These are phyloP conservation scores for Gadopsis marmoratus DNA, from an alignment of 2,797 vertebrate species.

Conservation along the genomic window DNA sequence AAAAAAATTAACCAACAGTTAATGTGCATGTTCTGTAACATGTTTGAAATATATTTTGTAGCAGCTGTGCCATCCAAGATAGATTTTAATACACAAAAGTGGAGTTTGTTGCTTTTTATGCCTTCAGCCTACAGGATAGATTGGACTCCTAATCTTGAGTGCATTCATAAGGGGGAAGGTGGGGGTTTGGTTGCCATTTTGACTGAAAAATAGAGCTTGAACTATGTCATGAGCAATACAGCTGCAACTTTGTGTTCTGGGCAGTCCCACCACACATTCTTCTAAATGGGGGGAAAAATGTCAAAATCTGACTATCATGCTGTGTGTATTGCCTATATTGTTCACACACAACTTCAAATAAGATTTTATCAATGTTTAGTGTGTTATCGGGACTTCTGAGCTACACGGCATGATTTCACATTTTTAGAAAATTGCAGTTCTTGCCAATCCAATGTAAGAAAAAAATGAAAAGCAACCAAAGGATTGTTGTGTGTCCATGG, in stretches of 20 bases:
- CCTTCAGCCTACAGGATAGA: slow-evolving; percentile 23
- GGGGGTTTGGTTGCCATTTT: slow-evolving; percentile 15
- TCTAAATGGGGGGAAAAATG: slow-evolving; percentile 7
- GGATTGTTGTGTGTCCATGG: slow-evolving; percentile 27
- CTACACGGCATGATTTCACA: slow-evolving; percentile 67
- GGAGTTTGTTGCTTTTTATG: slow-evolving; percentile 21
- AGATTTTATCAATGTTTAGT: slow-evolving; percentile 66
- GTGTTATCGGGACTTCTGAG: slow-evolving; percentile 62
- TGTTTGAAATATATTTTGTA: slow-evolving; percentile 46
- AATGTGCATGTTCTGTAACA: slow-evolving; percentile 65
- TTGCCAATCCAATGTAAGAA: slow-evolving; percentile 25
- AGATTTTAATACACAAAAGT: slow-evolving; percentile 29
- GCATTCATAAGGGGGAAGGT: background rate
- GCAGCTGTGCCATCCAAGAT: slow-evolving; percentile 37
- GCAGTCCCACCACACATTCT: slow-evolving; percentile 13
- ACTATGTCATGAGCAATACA: slow-evolving; percentile 26
- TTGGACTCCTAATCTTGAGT: slow-evolving; percentile 23
- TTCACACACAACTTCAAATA: slow-evolving; percentile 58
- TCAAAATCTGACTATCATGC: slow-evolving; percentile 54
- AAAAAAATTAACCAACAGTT: slow-evolving; percentile 18
- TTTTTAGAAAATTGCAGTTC: slow-evolving; percentile 29
- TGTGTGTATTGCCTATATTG: slow-evolving; percentile 73
- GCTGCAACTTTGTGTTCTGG: slow-evolving; percentile 24
- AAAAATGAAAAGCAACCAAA: slow-evolving; percentile 1
- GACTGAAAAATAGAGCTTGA: slow-evolving; percentile 41